These are phyloP conservation scores for Odobenus rosmarus DNA, from an alignment of 2,113 vertebrate genomes.

Conservation along the genomic window DNA sequence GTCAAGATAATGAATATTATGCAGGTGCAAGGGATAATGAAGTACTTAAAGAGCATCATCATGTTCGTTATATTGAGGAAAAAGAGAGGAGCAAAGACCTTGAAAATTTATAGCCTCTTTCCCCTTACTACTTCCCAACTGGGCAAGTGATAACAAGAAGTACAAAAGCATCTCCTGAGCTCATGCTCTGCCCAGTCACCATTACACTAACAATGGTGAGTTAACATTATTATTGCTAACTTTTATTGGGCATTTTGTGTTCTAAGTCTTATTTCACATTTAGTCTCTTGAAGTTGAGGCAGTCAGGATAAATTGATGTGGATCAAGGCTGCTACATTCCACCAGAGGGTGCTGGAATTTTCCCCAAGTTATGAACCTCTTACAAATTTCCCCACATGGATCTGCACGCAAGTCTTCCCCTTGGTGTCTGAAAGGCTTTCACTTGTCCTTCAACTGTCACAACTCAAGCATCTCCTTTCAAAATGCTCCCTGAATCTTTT, in stretches of 20 bases:
- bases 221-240: neutral
- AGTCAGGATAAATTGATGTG: conserved; percentile 5
- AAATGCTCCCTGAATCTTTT: neutral
- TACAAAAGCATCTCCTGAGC: neutral
- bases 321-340: neutral
- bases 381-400: neutral
- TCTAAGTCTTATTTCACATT: neutral
- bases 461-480: neutral
- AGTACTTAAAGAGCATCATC: neutral
- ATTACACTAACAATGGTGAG: neutral
- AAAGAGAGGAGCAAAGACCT: neutral
- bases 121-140: neutral
- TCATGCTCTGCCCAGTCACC: neutral
- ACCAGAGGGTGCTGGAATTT: neutral
- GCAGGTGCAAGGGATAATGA: neutral
- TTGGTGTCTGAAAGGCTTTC: neutral
- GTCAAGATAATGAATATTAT: neutral
- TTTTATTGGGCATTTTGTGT: neutral
- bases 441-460: neutral
- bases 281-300: neutral
- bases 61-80: neutral
- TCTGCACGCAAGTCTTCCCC: neutral
- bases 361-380: neutral
- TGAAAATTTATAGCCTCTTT: neutral
- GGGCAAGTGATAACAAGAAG: neutral